Percentiles rank a stretch among this genome's conserved stretches.
These are phyloP conservation scores for Chelon labrosus DNA, from an alignment of 2,797 vertebrate species.

Conservation along the genomic window DNA sequence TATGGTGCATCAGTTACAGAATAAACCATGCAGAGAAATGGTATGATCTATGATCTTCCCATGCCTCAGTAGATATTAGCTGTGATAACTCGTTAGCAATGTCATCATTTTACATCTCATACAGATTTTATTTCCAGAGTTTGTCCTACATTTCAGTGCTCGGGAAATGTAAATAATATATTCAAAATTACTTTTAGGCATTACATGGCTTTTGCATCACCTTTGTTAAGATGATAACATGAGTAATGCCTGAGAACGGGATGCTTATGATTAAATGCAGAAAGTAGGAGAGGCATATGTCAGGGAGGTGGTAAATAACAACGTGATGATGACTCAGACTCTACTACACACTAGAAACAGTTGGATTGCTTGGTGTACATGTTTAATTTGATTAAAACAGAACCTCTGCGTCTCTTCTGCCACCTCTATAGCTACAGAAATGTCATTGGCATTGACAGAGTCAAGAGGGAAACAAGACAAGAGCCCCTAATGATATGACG, in stretches of 20 bases:
- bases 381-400: slow-evolving; percentile 36
- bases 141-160: background rate
- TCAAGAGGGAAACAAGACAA: slow-evolving; percentile 31
- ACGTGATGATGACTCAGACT: slow-evolving; percentile 6
- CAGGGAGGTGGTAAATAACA: background rate
- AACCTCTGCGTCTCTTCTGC: slow-evolving; percentile 13
- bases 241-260: background rate
- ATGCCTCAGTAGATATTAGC: background rate
- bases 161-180: background rate
- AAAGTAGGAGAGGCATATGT: background rate
- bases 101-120: slow-evolving; percentile 11
- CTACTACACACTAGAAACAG: background rate
- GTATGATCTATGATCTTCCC: background rate
- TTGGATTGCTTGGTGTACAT: slow-evolving; percentile 42
- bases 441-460: slow-evolving; percentile 28
- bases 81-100: background rate
- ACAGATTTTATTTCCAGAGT: background rate
- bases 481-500: slow-evolving; percentile 40
- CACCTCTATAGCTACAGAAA: slow-evolving; percentile 27
- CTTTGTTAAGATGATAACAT: background rate
- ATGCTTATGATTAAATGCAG: background rate
- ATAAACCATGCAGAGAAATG: background rate
- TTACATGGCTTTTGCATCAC: slow-evolving; percentile 35
- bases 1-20: background rate
- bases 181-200: slow-evolving; percentile 1